Conservation (phyloP, 2,113 vertebrate genomes). For the Eleginops maclovinus region DNA sequence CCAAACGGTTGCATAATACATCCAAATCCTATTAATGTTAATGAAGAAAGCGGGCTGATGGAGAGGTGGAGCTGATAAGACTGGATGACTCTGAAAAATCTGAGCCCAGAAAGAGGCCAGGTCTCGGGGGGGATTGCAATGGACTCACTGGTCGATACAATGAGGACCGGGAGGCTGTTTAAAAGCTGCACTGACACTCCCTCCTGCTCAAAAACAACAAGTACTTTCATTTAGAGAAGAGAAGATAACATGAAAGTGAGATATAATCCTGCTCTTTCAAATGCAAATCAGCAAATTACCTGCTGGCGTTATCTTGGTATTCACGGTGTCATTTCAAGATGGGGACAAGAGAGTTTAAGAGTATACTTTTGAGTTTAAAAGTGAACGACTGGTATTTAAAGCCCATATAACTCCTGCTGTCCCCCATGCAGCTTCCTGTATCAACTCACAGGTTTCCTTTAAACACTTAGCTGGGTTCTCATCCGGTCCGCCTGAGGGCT, state of each 20-base stretch:
- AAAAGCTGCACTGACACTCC: conserved; percentile 31
- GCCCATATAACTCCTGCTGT: not conserved
- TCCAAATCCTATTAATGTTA: conserved; percentile 78
- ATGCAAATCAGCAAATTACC: conserved; percentile 25
- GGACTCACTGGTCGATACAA: conserved; percentile 40
- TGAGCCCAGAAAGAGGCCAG: conserved; percentile 39
- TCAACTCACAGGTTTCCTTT: conserved; percentile 48
- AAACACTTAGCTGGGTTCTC: not conserved
- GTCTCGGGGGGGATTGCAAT: not conserved
- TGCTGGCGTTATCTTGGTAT: conserved; percentile 2
- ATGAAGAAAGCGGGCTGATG: conserved; percentile 69
- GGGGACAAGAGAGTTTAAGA: not conserved
- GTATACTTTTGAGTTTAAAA: not conserved
- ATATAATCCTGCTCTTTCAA: conserved; percentile 30
- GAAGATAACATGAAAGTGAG: not conserved
- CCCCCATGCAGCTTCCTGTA: conserved; percentile 32
- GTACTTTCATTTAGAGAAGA: conserved; percentile 8
- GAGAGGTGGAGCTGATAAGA: conserved; percentile 61
- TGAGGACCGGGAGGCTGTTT: conserved; percentile 19
- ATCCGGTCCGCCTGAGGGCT: conserved; percentile 48
- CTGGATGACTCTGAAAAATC: conserved; percentile 52
- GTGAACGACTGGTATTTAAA: not conserved
- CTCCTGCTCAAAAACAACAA: conserved; percentile 39
- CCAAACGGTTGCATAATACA: conserved; percentile 75
- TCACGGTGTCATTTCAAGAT: not conserved